Evolutionary conservation across 2,888 invertebrate genomes (phyloP).

Genomic region (Harmothoe impar): DNA sequence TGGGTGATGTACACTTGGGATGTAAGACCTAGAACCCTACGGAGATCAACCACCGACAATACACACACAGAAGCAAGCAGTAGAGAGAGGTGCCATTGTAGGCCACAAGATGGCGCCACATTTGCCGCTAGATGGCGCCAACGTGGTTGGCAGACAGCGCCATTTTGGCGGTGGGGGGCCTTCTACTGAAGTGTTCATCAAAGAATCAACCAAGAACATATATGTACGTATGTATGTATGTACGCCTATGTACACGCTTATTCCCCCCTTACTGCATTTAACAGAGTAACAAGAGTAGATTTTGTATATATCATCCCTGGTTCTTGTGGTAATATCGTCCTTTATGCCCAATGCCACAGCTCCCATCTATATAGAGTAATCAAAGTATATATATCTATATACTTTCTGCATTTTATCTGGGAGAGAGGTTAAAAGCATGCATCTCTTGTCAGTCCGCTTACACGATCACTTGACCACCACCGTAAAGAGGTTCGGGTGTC

Average conservation of each 20-base stretch:
- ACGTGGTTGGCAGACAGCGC: background rate
- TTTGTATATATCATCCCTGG: constrained; percentile 38
- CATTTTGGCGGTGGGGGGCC: background rate
- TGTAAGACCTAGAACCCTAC: constrained; percentile 1
- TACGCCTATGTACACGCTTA: constrained; percentile 52
- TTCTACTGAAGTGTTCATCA: background rate
- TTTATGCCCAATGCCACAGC: constrained; percentile 24
- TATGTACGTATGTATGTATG: background rate
- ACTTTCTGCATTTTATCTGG: background rate
- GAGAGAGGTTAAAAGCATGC: constrained; percentile 12
- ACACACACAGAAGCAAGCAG: constrained; percentile 46
- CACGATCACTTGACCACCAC: constrained; percentile 18
- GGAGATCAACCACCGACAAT: constrained; percentile 42
- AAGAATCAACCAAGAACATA: constrained; percentile 20
- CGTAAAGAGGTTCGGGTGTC: background rate
- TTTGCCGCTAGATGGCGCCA: background rate
- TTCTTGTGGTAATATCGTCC: constrained; percentile 14
- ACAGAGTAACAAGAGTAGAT: constrained; percentile 50
- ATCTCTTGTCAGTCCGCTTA: background rate
- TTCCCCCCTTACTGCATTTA: background rate
- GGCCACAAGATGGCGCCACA: constrained; percentile 13
- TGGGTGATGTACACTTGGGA: background rate
- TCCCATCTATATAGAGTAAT: constrained; percentile 4
- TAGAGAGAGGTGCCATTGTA: constrained; percentile 32
- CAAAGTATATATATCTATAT: constrained; percentile 1